Evolutionary conservation across 2,888 invertebrate genomes (phyloP).

Genomic region (Himalopsyche kuldschensis): DNA sequence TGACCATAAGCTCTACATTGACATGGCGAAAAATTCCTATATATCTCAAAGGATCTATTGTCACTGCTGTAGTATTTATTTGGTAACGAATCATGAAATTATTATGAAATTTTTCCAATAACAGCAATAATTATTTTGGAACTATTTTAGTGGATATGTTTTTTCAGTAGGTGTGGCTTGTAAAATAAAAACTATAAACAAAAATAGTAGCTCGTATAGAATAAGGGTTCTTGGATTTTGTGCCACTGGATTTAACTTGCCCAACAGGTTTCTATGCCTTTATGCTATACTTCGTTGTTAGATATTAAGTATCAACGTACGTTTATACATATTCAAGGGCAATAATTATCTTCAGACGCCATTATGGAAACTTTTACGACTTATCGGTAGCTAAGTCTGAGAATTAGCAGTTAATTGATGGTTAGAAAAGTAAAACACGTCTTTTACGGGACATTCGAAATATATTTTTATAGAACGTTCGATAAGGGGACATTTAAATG

Average conservation of each 20-base stretch:
- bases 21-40: too few species aligned
- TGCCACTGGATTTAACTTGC: background rate
- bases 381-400: background rate
- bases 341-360: background rate
- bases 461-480: background rate
- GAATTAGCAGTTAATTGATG: background rate
- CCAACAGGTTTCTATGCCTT: background rate
- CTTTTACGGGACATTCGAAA: background rate
- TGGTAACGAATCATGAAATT: too few species aligned
- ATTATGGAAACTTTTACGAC: background rate
- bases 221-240: background rate
- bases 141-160: too few species aligned
- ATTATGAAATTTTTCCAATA: too few species aligned
- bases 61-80: too few species aligned
- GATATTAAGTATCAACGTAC: conserved; percentile 4
- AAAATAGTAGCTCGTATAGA: too few species aligned
- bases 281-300: conserved; percentile 14
- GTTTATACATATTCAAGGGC: background rate
- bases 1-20: too few species aligned
- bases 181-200: too few species aligned
- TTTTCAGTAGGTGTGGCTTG: too few species aligned
- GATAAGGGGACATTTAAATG: too few species aligned
- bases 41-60: too few species aligned
- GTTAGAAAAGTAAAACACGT: background rate
- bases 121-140: too few species aligned